phyloP scores from a whole-genome alignment of 1,140 invertebrate species.

The Harlomillsia oculata region DNA sequence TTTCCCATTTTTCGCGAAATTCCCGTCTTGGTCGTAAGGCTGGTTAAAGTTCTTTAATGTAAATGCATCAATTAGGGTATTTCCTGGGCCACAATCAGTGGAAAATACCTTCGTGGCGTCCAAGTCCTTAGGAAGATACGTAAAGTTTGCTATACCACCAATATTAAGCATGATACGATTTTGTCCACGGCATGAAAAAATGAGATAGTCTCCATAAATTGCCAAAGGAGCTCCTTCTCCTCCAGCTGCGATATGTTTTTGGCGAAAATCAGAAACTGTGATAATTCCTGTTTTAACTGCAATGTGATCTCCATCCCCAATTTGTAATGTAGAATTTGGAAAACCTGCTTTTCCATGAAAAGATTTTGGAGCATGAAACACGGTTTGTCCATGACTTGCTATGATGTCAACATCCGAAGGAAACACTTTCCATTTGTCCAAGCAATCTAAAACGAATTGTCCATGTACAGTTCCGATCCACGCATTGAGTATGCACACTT shows the following conservation, averaged over 20 bases:
- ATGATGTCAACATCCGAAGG: constrained; percentile 5
- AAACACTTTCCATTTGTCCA: constrained; percentile 6
- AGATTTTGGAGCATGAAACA: constrained; percentile 17
- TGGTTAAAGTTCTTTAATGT: background rate
- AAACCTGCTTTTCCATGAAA: background rate
- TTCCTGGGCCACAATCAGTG: constrained; percentile 21
- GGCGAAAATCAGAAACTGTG: constrained; percentile 20
- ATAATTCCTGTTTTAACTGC: constrained; percentile 16
- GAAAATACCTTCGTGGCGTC: background rate
- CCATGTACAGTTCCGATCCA: constrained; percentile 16
- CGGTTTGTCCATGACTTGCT: constrained; percentile 23
- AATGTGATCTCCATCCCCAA: constrained; percentile 21
- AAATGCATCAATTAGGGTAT: constrained; percentile 18
- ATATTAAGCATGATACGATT: constrained; percentile 21
- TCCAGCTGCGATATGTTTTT: constrained; percentile 16
- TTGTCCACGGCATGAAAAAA: constrained; percentile 17
- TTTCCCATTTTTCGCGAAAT: constrained; percentile 4
- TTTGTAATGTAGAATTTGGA: constrained; percentile 17
- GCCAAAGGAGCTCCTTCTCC: constrained; percentile 24
- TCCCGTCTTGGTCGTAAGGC: constrained; percentile 10
- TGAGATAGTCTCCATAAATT: constrained; percentile 11
- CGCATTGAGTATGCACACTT: constrained; percentile 15
- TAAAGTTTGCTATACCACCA: constrained; percentile 23
- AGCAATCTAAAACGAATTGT: constrained; percentile 9
- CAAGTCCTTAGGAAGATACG: background rate